Base-by-base conservation (phyloP, 2,113 vertebrate genomes). In the Rhinichthys klamathensis region DNA sequence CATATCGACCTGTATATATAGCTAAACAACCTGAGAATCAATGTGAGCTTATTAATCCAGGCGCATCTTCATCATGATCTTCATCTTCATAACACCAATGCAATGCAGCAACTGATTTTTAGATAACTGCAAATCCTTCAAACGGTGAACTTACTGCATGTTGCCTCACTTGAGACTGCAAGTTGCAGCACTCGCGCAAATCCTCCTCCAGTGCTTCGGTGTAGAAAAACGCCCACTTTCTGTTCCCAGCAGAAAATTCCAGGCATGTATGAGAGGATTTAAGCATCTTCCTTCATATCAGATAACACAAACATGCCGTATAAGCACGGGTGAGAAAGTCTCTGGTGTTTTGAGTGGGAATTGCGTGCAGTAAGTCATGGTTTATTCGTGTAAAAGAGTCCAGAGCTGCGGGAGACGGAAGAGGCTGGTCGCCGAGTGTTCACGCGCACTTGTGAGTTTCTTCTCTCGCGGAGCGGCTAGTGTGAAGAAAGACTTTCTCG, bases 331-430 rank as follows among this genome's bases (percentile, higher is more conserved):
- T 5, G 4, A 38, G 21, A 6, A 11, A 58, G 46, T 83, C 30
- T 72, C 65, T n/a, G 12, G 67, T 41, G 67, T 73, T 83, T 73
- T n/a, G 16, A n/a, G 67, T 18, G 81, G 21, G 30, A 56, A 70
- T 23, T 10, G 32, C 46, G 21, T 11, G 49, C 65, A 15, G 67
- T 9, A 81, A 73, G 38, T 49, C 84, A 81, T 73, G 67, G 21
- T 73, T 81, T 35, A 73, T 80, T 61, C 63, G 69, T 30, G 78
- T 56, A 7, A 85, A 82, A 82, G 77, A 80, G 67, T 80, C 76
- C 76, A 61, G 84, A 30, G 54, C 65, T 61, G 77, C 76, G 69
- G 69, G 85, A 93, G 90, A 93, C 93, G 94, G 93, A 95, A 95
- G 93, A 94, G 91, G 87, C 82, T 88, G 85, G 85, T 51, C 74